These are phyloP conservation scores for Phylloscopus whistleri DNA, from an alignment of 2,113 vertebrate species.

Conservation along the genomic window DNA sequence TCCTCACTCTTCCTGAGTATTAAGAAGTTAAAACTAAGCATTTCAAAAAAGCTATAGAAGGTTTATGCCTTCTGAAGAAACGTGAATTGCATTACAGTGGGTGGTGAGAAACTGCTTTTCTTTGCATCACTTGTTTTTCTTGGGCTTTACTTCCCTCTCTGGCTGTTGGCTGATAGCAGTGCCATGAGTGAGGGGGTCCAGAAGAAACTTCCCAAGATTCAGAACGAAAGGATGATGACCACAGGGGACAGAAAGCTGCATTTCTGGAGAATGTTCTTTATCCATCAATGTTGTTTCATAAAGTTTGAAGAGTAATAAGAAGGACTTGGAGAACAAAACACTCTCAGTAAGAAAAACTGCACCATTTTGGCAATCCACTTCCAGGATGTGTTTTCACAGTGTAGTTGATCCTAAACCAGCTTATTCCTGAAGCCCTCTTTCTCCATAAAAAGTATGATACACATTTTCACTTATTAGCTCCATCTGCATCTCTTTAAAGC, in stretches of 20 bases:
- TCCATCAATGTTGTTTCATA: background rate
- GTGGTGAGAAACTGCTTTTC: background rate
- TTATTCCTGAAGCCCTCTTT: background rate
- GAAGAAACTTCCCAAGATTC: background rate
- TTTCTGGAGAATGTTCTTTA: background rate
- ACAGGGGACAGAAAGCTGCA: background rate
- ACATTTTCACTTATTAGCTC: background rate
- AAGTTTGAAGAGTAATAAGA: background rate
- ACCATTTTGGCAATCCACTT: background rate
- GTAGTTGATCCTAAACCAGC: background rate
- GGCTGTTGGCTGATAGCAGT: background rate
- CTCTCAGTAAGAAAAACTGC: background rate
- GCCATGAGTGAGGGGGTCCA: background rate
- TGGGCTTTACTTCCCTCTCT: background rate
- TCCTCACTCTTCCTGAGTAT: background rate
- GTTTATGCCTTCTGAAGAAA: background rate
- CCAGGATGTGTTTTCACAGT: background rate
- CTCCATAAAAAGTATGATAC: background rate
- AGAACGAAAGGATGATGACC: background rate
- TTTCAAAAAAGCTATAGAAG: background rate
- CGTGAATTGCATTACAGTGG: background rate
- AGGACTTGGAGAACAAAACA: background rate
- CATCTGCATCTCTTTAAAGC: background rate
- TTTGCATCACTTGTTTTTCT: background rate
- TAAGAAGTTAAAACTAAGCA: background rate